Base-by-base conservation (phyloP, 2,888 invertebrate species). In the Chymomyza caudatula region DNA sequence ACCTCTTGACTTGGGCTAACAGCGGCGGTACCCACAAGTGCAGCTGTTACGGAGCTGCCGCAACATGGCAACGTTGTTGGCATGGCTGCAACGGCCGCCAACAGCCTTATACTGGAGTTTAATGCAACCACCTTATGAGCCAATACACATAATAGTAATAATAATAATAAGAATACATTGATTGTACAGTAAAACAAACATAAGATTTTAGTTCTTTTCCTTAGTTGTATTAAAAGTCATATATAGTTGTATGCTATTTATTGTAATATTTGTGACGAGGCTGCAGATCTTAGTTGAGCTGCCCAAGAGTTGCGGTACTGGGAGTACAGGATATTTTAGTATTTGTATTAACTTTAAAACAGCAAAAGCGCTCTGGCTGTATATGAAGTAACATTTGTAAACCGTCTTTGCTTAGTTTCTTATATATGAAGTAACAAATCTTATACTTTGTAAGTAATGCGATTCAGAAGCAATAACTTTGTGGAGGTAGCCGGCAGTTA, bases 1-100 rank as follows among this genome's bases (percentile, higher is more conserved):
- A 91, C 90, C 58, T 91, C 91, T 86, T 91, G 91, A 91, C 91
- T 80, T 84, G 86, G 88, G 73, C 84, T 82, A 62, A 76, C 71
- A 19, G 61, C 75, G 37, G 52, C 60, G 11, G 15, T 62, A 51
- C 15, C 63, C 20, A 53, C 61, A 15, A 19, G 37, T 37, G 55
- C 52, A 37, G 62, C 54, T 17, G 15, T 63, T 25, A 61, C 71
- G 57, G 54, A 65, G 69, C 75, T 65, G 60, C 70, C 58, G 13
- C 66, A 49, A 22, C 70, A 43, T 52, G 44, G 20, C 29, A 22
- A 6, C 8, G 29, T 15, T 13, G 68, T 64, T 60, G 57, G 65
- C 59, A 52, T 66, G 43, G 66, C 75, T 23, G 43, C 23, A 2
- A 64, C 69, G 43, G 60, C 75, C 56, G 66, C 67, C 56, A 88